Evolutionary conservation across 2,797 vertebrate genomes (phyloP).

Genomic region (Hirundo rustica): DNA sequence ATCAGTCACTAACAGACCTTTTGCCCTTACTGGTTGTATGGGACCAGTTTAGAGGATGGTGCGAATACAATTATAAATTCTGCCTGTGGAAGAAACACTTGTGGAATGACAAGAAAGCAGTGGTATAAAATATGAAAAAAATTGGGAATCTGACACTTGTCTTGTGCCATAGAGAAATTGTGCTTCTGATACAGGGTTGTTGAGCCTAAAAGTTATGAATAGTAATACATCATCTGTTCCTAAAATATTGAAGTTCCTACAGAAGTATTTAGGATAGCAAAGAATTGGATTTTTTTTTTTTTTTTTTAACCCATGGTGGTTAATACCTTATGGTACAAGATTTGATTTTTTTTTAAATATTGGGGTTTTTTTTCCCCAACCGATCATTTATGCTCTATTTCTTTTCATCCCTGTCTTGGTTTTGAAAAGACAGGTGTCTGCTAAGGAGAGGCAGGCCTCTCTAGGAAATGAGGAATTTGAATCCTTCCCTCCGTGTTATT

Average conservation of each 20-base stretch:
- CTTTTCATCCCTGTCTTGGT: neutral
- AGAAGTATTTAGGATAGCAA: neutral
- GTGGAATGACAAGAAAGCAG: neutral
- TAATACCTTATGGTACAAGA: neutral
- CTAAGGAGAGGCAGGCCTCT: too few species aligned
- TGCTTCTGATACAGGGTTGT: neutral
- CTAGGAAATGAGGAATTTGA: too few species aligned
- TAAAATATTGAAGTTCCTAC: neutral
- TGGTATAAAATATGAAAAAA: neutral
- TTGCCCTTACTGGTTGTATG: neutral
- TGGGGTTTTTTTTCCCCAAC: too few species aligned
- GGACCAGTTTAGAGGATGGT: neutral
- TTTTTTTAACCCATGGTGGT: neutral
- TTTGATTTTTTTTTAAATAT: neutral
- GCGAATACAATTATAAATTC: neutral
- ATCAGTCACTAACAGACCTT: neutral
- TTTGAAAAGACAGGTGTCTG: too few species aligned
- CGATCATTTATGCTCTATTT: neutral
- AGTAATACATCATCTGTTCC: neutral
- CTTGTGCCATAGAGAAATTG: neutral
- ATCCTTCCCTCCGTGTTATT: too few species aligned
- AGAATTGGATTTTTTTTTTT: neutral
- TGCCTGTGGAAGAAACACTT: neutral
- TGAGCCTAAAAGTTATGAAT: neutral
- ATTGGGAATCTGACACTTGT: neutral